A percentile compares a stretch with the other conserved stretches of the same genome.
phyloP scores from a whole-genome alignment of 2,113 vertebrate genomes.

The Thymallus thymallus region DNA sequence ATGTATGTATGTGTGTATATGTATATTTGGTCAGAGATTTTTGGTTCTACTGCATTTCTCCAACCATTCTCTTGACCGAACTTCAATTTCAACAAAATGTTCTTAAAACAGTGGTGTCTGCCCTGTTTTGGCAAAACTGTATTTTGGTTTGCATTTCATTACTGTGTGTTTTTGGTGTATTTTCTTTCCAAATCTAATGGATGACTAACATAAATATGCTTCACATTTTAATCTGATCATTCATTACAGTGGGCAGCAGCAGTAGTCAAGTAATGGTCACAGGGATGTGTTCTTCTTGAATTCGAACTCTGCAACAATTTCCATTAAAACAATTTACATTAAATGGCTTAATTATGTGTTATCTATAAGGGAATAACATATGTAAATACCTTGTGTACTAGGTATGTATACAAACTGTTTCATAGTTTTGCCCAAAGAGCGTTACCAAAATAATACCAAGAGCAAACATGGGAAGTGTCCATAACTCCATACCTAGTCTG shows the following conservation, averaged over 20 bases:
- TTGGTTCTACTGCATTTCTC: slow-evolving; percentile 14
- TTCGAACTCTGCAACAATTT: not conserved
- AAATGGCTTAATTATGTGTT: not conserved
- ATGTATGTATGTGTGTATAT: no score
- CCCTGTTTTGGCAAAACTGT: slow-evolving; percentile 1
- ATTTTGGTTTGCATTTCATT: not conserved
- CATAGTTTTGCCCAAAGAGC: not conserved
- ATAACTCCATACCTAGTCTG: not conserved
- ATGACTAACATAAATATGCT: slow-evolving; percentile 10
- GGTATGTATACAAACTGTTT: not conserved
- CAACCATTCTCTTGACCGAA: no score
- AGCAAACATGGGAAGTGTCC: not conserved
- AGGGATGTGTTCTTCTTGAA: not conserved
- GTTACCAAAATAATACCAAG: not conserved
- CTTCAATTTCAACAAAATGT: slow-evolving; percentile 2
- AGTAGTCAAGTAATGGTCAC: not conserved
- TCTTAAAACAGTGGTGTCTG: not conserved
- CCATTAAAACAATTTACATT: not conserved
- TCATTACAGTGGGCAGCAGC: not conserved
- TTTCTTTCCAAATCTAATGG: not conserved
- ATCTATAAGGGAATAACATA: not conserved
- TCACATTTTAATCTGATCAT: not conserved
- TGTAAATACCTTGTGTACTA: not conserved
- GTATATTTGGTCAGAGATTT: slow-evolving; percentile 47
- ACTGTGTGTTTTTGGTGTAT: not conserved